Percentiles rank a stretch among this genome's conserved stretches.
Evolutionary conservation across 1,140 invertebrate genomes (phyloP).

Genomic region (Calliphora vicina): DNA sequence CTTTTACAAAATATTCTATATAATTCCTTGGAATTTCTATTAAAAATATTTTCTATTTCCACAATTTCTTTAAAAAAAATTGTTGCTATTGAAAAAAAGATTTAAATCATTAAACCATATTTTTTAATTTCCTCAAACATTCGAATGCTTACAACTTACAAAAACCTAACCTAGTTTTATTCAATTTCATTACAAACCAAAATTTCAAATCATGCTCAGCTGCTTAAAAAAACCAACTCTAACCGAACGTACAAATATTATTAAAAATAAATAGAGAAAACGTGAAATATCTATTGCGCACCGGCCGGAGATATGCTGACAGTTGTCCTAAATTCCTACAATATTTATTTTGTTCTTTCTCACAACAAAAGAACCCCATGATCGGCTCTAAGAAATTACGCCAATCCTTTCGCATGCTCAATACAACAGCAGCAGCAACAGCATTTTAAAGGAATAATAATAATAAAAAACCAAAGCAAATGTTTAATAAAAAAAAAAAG

Average conservation of each 20-base stretch:
- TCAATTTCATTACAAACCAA: not conserved
- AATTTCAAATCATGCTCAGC: conserved; percentile 1
- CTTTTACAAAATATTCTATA: too few relatives aligned
- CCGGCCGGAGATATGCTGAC: conserved; percentile 58
- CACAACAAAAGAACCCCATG: conserved; percentile 15
- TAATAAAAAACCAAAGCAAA: not conserved
- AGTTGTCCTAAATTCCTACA: conserved; percentile 49
- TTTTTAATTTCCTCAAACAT: too few relatives aligned
- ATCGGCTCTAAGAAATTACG: not conserved
- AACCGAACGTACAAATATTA: not conserved
- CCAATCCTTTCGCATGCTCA: not conserved
- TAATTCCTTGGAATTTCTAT: too few relatives aligned
- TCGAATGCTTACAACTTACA: too few relatives aligned
- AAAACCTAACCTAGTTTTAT: too few relatives aligned
- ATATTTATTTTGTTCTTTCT: not conserved
- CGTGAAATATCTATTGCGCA: conserved; percentile 8
- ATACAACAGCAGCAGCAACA: not conserved
- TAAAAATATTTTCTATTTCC: too few relatives aligned
- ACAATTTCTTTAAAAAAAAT: too few relatives aligned
- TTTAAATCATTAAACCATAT: too few relatives aligned
- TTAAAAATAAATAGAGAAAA: not conserved
- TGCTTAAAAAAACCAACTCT: too few relatives aligned
- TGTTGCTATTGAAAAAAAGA: too few relatives aligned
- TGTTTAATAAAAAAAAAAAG: conserved; percentile 1
- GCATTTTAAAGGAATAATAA: too few relatives aligned